Conservation (phyloP, 1,140 invertebrate species). For the Drosophila ambigua region DNA sequence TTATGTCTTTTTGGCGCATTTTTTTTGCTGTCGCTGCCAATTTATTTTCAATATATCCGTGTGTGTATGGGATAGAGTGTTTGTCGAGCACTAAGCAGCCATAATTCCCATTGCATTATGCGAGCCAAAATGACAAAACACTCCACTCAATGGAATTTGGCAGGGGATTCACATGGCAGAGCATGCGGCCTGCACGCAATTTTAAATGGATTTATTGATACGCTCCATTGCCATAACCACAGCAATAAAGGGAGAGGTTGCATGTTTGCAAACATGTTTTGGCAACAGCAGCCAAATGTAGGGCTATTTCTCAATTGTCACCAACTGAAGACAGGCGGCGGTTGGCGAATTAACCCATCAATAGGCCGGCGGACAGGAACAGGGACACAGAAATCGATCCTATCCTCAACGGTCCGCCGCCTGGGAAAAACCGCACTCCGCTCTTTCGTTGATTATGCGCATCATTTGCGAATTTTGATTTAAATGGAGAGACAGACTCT, state of each 20-base stretch:
- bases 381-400: neutral
- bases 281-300: slow-evolving; percentile 67
- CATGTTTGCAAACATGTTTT: slow-evolving; percentile 78
- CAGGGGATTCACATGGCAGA: neutral
- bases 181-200: slow-evolving; percentile 73
- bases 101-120: slow-evolving; percentile 79
- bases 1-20: slow-evolving; percentile 65
- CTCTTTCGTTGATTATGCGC: slow-evolving; percentile 71
- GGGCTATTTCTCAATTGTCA: slow-evolving; percentile 81
- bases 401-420: slow-evolving; percentile 22
- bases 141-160: slow-evolving; percentile 31
- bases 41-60: slow-evolving; percentile 71
- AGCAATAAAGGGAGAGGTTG: slow-evolving; percentile 25
- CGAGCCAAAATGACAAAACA: slow-evolving; percentile 52
- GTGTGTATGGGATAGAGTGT: slow-evolving; percentile 21
- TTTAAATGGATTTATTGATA: slow-evolving; percentile 83
- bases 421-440: slow-evolving; percentile 57
- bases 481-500: slow-evolving; percentile 49
- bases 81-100: slow-evolving; percentile 67
- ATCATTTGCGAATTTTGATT: slow-evolving; percentile 83
- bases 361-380: slow-evolving; percentile 4
- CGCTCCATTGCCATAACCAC: slow-evolving; percentile 61
- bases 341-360: slow-evolving; percentile 49
- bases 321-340: slow-evolving; percentile 35
- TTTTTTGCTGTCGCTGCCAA: slow-evolving; percentile 76